Conservation (phyloP, 2,888 invertebrate species). For the Cistogaster globosa region DNA sequence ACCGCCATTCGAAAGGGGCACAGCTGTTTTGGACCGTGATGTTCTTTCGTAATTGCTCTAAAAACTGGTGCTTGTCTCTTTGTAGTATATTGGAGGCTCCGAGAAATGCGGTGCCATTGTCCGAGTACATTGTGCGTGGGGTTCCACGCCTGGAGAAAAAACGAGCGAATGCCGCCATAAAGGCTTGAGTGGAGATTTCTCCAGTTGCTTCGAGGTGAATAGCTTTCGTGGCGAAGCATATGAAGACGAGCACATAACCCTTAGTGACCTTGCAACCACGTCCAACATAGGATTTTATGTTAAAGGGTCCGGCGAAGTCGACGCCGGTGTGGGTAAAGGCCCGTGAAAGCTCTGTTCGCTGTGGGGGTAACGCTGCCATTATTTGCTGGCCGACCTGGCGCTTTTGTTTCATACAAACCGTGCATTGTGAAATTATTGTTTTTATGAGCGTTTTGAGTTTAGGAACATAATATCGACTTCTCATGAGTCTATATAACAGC, state of each 20-base stretch:
- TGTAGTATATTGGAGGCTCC: background rate
- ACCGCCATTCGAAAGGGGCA: slow-evolving; percentile 1
- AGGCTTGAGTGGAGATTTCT: slow-evolving; percentile 5
- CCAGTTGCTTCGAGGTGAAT: slow-evolving; percentile 11
- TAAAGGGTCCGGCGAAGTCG: slow-evolving; percentile 9
- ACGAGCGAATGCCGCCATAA: slow-evolving; percentile 14
- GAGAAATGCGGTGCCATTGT: slow-evolving; percentile 11
- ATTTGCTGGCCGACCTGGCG: slow-evolving; percentile 2
- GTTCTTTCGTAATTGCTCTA: background rate
- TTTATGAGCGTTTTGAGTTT: slow-evolving; percentile 8
- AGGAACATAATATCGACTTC: background rate
- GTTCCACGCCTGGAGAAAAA: slow-evolving; percentile 8
- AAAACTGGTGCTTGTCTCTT: background rate
- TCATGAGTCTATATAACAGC: background rate
- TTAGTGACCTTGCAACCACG: slow-evolving; percentile 11
- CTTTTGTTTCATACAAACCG: background rate
- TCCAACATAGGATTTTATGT: slow-evolving; percentile 1
- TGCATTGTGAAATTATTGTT: background rate
- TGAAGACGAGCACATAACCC: slow-evolving; percentile 10
- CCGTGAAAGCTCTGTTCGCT: background rate
- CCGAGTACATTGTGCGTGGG: background rate
- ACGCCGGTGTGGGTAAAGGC: background rate
- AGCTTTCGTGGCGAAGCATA: slow-evolving; percentile 37
- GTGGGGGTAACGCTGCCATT: slow-evolving; percentile 2
- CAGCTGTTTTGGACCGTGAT: background rate